These are phyloP conservation scores for Metellina segmentata DNA, from an alignment of 2,888 invertebrate genomes.

Conservation along the genomic window DNA sequence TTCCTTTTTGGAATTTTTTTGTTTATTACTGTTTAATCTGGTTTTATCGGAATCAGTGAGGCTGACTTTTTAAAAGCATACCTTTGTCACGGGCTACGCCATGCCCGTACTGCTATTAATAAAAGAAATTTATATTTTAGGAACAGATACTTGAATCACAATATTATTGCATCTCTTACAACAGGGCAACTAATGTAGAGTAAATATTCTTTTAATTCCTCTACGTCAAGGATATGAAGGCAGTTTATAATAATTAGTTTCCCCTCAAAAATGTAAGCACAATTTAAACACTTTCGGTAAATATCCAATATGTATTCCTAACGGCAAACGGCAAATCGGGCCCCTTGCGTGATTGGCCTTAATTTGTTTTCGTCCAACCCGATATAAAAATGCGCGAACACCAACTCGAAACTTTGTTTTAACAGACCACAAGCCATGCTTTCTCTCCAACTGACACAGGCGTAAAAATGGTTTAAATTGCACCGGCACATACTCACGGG, in stretches of 20 bases:
- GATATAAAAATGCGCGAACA: constrained; percentile 9
- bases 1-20: too few species aligned
- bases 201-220: background rate
- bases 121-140: too few species aligned
- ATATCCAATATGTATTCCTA: constrained; percentile 17
- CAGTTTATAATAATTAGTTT: background rate
- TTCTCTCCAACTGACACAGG: background rate
- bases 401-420: constrained; percentile 11
- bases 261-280: background rate
- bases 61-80: too few species aligned
- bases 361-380: constrained; percentile 20
- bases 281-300: constrained; percentile 9
- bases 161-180: too few species aligned
- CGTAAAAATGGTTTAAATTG: constrained; percentile 25
- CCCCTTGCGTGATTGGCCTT: constrained; percentile 25
- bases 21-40: too few species aligned
- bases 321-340: background rate
- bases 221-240: background rate
- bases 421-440: constrained; percentile 19
- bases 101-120: too few species aligned
- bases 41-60: too few species aligned
- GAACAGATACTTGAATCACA: too few species aligned
- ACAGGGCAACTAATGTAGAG: too few species aligned
- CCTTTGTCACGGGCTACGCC: too few species aligned
- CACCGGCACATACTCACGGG: background rate